A percentile compares a stretch with the other conserved stretches of the same genome.
phyloP scores from a whole-genome alignment of 35 echinoderm and acorn worm genomes.

The Heliocidaris erythrogramma region DNA sequence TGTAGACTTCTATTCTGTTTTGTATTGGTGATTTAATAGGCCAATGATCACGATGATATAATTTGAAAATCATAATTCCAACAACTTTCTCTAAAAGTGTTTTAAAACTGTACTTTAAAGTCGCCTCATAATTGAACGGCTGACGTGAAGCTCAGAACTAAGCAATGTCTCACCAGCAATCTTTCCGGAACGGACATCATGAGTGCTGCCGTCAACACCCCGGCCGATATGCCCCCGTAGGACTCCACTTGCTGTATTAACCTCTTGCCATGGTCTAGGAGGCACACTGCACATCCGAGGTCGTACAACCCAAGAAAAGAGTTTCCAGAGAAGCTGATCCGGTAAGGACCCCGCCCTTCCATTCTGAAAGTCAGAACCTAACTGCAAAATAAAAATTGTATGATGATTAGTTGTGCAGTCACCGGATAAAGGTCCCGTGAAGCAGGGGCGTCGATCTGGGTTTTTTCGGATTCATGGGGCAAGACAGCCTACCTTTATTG shows the following conservation, averaged over 20 bases:
- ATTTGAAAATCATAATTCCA: too few species aligned
- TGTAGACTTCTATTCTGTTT: too few species aligned
- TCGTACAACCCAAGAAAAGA: constrained; percentile 72
- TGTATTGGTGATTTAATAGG: too few species aligned
- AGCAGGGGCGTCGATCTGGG: too few species aligned
- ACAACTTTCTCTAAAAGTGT: too few species aligned
- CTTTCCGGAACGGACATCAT: constrained; percentile 67
- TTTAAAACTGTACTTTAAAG: too few species aligned
- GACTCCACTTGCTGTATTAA: constrained; percentile 26
- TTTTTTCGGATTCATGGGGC: too few species aligned
- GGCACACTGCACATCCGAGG: constrained; percentile 59
- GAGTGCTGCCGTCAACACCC: constrained; percentile 49
- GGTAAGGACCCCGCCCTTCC: constrained; percentile 41
- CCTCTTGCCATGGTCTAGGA: constrained; percentile 65
- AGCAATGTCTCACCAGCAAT: constrained; percentile 40
- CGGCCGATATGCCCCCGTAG: constrained; percentile 63
- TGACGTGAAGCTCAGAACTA: neutral
- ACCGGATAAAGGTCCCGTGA: too few species aligned
- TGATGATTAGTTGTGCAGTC: too few species aligned
- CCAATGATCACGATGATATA: too few species aligned
- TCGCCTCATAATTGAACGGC: neutral
- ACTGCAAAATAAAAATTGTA: neutral
- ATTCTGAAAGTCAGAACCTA: neutral
- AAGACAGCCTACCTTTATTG: too few species aligned
- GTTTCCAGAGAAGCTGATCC: constrained; percentile 63